Evolutionary conservation across 1,140 invertebrate genomes (phyloP), one percentile per base, ranked within the genome.

Genomic region (Platyura marginata): DNA sequence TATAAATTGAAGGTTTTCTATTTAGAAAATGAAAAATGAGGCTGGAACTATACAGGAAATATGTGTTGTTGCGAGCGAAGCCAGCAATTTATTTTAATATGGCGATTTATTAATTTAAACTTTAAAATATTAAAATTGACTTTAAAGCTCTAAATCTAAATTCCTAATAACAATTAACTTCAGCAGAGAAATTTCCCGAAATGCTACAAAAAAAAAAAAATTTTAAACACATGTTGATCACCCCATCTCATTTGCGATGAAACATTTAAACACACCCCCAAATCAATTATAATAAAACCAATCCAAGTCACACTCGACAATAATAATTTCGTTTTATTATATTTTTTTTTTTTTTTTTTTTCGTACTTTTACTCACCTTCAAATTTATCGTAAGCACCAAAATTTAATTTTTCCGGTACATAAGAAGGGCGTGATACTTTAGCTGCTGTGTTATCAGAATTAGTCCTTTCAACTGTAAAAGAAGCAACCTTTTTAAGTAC

Each of bases 401-500:
- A 85, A 64, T 87, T 78, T 48, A 89, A 64, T 62, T 86, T 88
- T 56, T 86, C 79, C 3, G 84, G 82, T 44, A 83, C 74, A 59
- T 79, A 79, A 56, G 78, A 80, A 25, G 79, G 79, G 46, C 75
- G 72, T 41, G 19, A 10, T 40, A 4, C n/a, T 21, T 21, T 40
- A 21, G n/a, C 20, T 4, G 21, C 19, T 40, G 20, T 21, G 13
- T 6, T 21, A 21, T 40, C 20, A 6, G 20, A 13, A 22, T 22
- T 40, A 9, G n/a, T 22, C 20, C 19, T 40, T 40, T 83, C 81
- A 44, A 83, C 63, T 19, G 78, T 83, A 29, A 88, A 70, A 32
- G 81, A 85, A 18, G 84, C 81, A 16, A 89, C 81, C 65, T 86
- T 87, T 46, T 83, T 71, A 5, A 89, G 62, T 18, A 85, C 78